A percentile compares a stretch with the other conserved stretches of the same genome.
These are phyloP conservation scores for Ectobius pallidus DNA, from an alignment of 2,888 invertebrate genomes.

Conservation along the genomic window DNA sequence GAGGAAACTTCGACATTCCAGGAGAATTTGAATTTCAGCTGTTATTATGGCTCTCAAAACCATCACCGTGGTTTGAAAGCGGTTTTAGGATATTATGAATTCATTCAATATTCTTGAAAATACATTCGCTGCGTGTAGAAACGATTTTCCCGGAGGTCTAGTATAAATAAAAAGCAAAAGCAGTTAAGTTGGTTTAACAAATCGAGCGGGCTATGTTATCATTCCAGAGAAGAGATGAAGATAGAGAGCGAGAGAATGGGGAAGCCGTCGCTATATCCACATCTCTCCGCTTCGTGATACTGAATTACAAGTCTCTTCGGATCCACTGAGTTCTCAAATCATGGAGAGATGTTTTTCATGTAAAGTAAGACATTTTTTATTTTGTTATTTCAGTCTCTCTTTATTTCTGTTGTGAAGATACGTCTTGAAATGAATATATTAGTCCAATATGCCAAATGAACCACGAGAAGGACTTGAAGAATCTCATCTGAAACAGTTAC, in stretches of 20 bases:
- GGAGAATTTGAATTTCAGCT: constrained; percentile 21
- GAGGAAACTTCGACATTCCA: constrained; percentile 1
- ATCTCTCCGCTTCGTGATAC: background rate
- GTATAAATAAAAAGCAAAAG: constrained; percentile 34
- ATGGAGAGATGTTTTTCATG: background rate
- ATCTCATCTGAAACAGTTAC: too few species aligned
- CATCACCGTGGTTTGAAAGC: constrained; percentile 18
- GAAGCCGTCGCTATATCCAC: too few species aligned
- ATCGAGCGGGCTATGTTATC: constrained; percentile 58
- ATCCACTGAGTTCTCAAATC: background rate
- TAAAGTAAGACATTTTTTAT: too few species aligned
- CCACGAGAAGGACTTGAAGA: too few species aligned
- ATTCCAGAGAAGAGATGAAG: constrained; percentile 49
- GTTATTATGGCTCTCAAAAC: constrained; percentile 6
- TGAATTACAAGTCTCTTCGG: background rate
- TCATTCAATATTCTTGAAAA: constrained; percentile 29
- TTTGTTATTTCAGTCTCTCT: too few species aligned
- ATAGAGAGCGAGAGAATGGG: too few species aligned
- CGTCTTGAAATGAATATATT: too few species aligned
- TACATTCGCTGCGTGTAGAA: constrained; percentile 10
- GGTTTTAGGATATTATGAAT: constrained; percentile 38
- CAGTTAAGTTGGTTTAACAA: constrained; percentile 58
- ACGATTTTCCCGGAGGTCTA: constrained; percentile 26
- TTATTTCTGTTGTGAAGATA: too few species aligned
- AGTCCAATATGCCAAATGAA: too few species aligned